Evolutionary conservation across 2,888 invertebrate genomes (phyloP).

Genomic region (Melanotus villosus): DNA sequence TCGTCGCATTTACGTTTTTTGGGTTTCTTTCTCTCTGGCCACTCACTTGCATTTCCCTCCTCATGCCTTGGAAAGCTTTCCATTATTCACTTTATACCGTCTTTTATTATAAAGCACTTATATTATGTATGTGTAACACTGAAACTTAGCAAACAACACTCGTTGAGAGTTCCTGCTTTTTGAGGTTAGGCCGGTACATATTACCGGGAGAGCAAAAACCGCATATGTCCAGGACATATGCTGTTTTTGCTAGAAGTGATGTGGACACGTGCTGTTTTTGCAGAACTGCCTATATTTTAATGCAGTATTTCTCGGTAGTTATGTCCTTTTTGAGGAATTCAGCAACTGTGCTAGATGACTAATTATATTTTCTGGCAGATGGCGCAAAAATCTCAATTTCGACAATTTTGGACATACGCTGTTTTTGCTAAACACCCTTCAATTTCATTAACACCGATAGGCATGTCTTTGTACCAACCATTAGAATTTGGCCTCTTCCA

Average conservation of each 20-base stretch:
- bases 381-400: background rate
- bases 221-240: background rate
- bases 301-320: background rate
- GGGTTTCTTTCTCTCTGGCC: background rate
- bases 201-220: background rate
- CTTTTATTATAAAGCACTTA: background rate
- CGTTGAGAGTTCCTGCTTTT: background rate
- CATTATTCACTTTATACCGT: conserved; percentile 1
- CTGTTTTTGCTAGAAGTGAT: background rate
- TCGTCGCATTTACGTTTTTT: background rate
- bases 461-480: too few species aligned
- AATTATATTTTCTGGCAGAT: conserved; percentile 1
- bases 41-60: background rate
- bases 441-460: too few species aligned
- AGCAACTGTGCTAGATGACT: background rate
- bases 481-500: too few species aligned
- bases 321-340: background rate
- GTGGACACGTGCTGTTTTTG: background rate
- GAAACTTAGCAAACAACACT: background rate
- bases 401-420: background rate
- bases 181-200: background rate
- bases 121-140: too few species aligned
- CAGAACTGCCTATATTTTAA: background rate
- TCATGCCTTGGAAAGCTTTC: background rate
- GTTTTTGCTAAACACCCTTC: too few species aligned